Base-by-base conservation (phyloP, 2,888 invertebrate species). In the Cryptocheilus praepositus region DNA sequence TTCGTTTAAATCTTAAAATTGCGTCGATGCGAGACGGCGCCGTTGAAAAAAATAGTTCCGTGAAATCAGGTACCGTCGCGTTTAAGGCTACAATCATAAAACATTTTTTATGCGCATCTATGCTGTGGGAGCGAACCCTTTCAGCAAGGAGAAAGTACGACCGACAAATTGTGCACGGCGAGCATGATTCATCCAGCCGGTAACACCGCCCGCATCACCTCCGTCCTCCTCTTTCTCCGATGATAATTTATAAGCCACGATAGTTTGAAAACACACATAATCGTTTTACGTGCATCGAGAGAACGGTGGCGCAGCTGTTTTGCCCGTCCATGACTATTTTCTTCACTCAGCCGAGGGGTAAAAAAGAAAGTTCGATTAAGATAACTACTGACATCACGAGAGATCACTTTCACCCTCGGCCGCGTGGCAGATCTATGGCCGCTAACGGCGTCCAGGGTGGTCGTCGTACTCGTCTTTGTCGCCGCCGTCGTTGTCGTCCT, bases 321-420 rank as follows among this genome's bases (percentile, higher is more conserved):
- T 45, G 49, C 56, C 54, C 22, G 66, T 62, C 53, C 44, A 56
- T 69, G 61, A 73, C 72, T 66, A 71, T 71, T 74, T 71, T 70
- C 59, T 19, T 15, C 21, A 45, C 4, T 11, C 5, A 7, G 13
- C 0, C 19, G 36, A 28, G 49, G 61, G 46, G 44, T 45, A 63
- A 44, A n/a, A 36, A 36, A 71, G 52, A 71, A 71, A 62, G 58
- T 62, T 65, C 66, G 70, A 79, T 77, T 60, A 63, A 61, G 59
- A 64, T 78, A 80, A 77, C 69, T 55, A 72, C 70, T 67, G 67
- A 64, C 63, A 73, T 79, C 63, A 46, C 13, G 61, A 67, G 46
- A 67, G 67, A 79, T 79, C 70, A 71, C 63, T 69, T 70, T 57
- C 70, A 57, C 64, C 67, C 36, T 36, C 36, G 36, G 36, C 36